A percentile compares a stretch with the other conserved stretches of the same genome.
phyloP scores from a whole-genome alignment of 2,888 invertebrate species.

The Trichacis sp. region DNA sequence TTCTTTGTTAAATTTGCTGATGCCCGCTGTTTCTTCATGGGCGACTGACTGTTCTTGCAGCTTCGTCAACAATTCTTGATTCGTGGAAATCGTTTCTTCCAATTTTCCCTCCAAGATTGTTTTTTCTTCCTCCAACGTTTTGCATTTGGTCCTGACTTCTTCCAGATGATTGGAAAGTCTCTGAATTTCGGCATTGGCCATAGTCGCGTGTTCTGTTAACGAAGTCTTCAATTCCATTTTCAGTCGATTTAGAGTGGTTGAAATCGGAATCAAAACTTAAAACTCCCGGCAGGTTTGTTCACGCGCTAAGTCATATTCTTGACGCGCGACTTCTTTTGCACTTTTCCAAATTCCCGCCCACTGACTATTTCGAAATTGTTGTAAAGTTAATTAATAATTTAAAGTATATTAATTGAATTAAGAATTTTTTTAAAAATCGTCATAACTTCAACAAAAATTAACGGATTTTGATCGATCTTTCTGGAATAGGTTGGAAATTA shows the following conservation, averaged over 20 bases:
- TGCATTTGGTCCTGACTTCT: conserved; percentile 57
- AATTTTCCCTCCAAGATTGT: conserved; percentile 52
- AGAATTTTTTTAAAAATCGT: too few relatives aligned
- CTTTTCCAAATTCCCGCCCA: too few relatives aligned
- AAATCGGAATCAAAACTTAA: too few relatives aligned
- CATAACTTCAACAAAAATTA: too few relatives aligned
- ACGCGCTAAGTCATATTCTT: too few relatives aligned
- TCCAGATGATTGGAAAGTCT: conserved; percentile 57
- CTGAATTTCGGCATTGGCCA: conserved; percentile 61
- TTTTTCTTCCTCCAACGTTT: conserved; percentile 54
- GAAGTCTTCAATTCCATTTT: conserved; percentile 61
- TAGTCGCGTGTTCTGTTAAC: conserved; percentile 58
- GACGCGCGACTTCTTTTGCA: too few relatives aligned
- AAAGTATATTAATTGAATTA: too few relatives aligned
- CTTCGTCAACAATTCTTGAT: conserved; percentile 54
- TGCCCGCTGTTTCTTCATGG: conserved; percentile 52
- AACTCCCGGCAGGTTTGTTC: too few relatives aligned
- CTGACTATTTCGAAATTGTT: too few relatives aligned
- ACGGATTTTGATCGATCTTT: too few relatives aligned
- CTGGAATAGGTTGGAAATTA: too few relatives aligned
- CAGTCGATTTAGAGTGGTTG: conserved; percentile 57
- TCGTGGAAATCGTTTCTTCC: conserved; percentile 53
- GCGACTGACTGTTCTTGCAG: conserved; percentile 53
- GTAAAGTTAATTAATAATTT: too few relatives aligned
- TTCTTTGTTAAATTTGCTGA: conserved; percentile 60